Evolutionary conservation across 2,113 vertebrate genomes (phyloP), one percentile per base, ranked within the genome.

Genomic region (Mormyrus iriodes): DNA sequence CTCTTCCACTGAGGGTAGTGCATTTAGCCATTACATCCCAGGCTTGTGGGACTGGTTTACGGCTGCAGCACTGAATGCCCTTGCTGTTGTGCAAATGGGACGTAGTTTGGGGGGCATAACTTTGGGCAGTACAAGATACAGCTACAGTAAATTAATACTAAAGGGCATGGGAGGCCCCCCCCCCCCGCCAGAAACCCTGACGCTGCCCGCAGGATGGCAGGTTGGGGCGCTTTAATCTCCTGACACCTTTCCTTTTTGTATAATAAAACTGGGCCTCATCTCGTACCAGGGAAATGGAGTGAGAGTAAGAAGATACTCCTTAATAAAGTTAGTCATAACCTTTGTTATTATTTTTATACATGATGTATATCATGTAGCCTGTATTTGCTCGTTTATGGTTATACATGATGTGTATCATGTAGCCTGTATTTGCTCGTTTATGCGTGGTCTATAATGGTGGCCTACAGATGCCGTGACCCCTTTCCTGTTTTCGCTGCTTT

Each of bases 161-260:
- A 94, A 93, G 93, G 89, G 90, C 91, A 90, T 88, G 88, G 90
- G 87, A 92, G 91, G 76, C 35, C 21, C 5, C 76, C 42, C 35
- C 21, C 5, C 76, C 42, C 19, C 76, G 21, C 35, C 39, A 44
- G 19, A 44, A 15, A 82, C 4, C 76, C 31, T 39, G 17, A 82
- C 31, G 13, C 15, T 17, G 76, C 27, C 8, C 27, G 10, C 73
- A 39, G 27, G 73, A 13, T 6, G 73, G 73, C 73, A 95, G 94
- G 94, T 95, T 94, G 91, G 88, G 86, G 88, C 87, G 39, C 88
- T 90, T 88, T 89, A 92, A 94, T 94, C 90, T 94, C 93, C 94
- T 93, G 93, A 95, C 94, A 92, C 58, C 91, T 76, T 93, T 93
- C 92, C 87, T 90, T 90, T 76, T 31, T 3, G 69, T 76, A 31